A percentile compares a stretch with the other conserved stretches of the same genome.
Evolutionary conservation across 2,797 vertebrate species (phyloP).

Genomic region (Sardinella longiceps): DNA sequence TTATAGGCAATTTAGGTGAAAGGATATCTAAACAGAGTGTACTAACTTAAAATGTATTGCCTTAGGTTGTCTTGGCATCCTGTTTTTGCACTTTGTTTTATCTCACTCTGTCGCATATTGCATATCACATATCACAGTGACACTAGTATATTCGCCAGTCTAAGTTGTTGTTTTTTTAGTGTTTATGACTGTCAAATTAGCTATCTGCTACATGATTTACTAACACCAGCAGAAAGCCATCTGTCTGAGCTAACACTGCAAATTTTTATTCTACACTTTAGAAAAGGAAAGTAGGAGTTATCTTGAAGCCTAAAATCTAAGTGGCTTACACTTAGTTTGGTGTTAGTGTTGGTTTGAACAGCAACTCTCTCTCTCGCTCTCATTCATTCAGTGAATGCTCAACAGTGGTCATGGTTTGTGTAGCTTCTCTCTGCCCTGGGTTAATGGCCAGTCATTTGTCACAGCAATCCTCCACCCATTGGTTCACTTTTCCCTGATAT

Average conservation of each 20-base stretch:
- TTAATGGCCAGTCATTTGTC: background rate
- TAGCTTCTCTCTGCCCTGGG: background rate
- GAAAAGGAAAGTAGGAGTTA: background rate
- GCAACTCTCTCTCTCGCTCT: background rate
- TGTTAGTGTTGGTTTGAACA: background rate
- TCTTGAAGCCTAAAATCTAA: background rate
- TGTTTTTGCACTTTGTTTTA: background rate
- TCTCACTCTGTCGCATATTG: constrained; percentile 5
- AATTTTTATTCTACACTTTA: background rate
- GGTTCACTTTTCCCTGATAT: constrained; percentile 19
- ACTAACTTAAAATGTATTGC: background rate
- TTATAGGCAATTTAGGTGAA: background rate
- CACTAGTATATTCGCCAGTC: background rate
- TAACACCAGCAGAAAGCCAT: background rate
- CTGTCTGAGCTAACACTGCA: background rate
- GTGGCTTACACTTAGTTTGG: background rate
- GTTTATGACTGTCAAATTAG: constrained; percentile 14
- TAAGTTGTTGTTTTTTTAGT: background rate
- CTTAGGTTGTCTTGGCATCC: background rate
- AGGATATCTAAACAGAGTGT: background rate
- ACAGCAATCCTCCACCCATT: constrained; percentile 22
- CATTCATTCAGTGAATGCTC: background rate
- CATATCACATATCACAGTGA: background rate
- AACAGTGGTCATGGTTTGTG: background rate
- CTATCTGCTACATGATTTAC: constrained; percentile 12